phyloP scores from a whole-genome alignment of 2,888 invertebrate species.

The Dromius quadrimaculatus region DNA sequence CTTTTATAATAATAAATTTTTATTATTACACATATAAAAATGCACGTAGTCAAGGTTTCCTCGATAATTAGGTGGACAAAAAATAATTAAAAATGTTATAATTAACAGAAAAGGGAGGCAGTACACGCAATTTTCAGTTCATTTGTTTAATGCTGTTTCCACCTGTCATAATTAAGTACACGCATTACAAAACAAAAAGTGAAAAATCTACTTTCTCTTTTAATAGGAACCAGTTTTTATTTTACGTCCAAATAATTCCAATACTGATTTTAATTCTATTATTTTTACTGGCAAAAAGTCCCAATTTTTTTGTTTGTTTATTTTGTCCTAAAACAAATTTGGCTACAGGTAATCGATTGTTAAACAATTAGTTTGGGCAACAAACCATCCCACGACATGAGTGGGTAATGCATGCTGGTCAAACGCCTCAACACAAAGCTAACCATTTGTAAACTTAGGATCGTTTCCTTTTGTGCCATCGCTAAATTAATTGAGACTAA shows the following conservation, averaged over 20 bases:
- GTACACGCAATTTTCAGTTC: constrained; percentile 8
- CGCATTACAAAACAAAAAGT: constrained; percentile 10
- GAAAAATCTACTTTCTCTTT: not conserved
- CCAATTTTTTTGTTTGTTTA: not conserved
- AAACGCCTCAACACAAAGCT: constrained; percentile 43
- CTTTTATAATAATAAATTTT: too few species aligned
- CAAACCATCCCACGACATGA: constrained; percentile 28
- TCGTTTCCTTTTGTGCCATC: constrained; percentile 45
- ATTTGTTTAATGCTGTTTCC: constrained; percentile 30
- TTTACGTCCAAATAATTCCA: constrained; percentile 26
- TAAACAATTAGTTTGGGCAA: constrained; percentile 43
- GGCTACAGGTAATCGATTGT: constrained; percentile 4
- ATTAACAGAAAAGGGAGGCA: constrained; percentile 7
- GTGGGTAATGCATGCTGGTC: constrained; percentile 33
- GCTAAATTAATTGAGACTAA: constrained; percentile 48
- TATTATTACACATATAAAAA: too few species aligned
- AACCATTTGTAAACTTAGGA: constrained; percentile 40
- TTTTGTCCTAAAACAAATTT: constrained; percentile 11
- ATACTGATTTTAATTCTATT: constrained; percentile 10
- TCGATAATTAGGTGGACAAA: too few species aligned
- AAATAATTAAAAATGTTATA: constrained; percentile 10
- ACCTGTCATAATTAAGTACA: constrained; percentile 22
- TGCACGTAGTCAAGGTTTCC: too few species aligned
- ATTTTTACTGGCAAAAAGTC: not conserved
- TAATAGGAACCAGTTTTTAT: constrained; percentile 24